Percentiles rank a stretch among this genome's conserved stretches.
phyloP scores from a whole-genome alignment of 2,888 invertebrate species.

The Dolichomitus sp. region DNA sequence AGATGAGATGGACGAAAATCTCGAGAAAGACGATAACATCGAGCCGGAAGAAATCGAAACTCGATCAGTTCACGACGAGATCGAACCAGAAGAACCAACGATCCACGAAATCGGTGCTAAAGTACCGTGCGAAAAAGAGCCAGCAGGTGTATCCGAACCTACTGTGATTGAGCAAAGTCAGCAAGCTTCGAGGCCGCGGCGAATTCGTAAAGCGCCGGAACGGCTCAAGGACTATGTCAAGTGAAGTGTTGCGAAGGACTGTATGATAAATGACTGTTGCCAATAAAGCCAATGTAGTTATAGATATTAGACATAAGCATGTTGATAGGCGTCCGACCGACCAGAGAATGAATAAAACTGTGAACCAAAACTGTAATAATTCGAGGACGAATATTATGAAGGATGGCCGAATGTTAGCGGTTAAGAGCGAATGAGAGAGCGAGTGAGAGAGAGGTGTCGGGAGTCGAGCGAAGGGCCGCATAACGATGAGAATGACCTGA shows the following conservation, averaged over 20 bases:
- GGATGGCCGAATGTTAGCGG: constrained; percentile 23
- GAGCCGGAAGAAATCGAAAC: constrained; percentile 42
- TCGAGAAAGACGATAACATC: constrained; percentile 11
- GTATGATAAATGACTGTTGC: background rate
- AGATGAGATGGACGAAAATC: background rate
- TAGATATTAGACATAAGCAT: too few species aligned
- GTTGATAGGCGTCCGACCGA: background rate
- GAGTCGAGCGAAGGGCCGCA: too few species aligned
- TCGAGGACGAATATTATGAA: constrained; percentile 9
- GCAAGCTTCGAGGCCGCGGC: constrained; percentile 13
- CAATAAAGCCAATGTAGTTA: too few species aligned
- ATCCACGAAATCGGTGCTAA: background rate
- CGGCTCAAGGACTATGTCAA: constrained; percentile 28
- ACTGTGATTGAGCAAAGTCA: background rate
- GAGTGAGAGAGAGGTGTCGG: too few species aligned
- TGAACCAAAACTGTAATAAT: background rate
- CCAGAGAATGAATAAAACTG: background rate
- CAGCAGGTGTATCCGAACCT: background rate
- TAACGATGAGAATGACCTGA: too few species aligned
- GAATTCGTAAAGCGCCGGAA: constrained; percentile 23
- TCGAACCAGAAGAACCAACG: background rate
- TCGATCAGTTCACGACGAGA: background rate
- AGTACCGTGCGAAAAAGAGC: background rate
- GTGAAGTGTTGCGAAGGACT: constrained; percentile 6
- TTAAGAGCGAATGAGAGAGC: background rate